Evolutionary conservation across 2,797 vertebrate species (phyloP).

Genomic region (Sebastes alutus): DNA sequence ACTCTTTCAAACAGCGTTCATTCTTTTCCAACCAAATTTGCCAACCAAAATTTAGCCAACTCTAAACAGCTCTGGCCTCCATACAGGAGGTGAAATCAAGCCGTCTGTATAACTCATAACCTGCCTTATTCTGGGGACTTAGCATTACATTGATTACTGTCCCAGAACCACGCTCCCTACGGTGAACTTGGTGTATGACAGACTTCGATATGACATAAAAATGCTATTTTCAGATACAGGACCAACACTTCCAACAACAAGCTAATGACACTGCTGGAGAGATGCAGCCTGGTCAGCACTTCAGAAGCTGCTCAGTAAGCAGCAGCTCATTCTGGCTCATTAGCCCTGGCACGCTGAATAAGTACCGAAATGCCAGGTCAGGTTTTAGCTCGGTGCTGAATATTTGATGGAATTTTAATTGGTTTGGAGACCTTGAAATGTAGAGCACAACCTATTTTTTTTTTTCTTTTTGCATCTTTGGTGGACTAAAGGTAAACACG

Average conservation of each 20-base stretch:
- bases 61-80: background rate
- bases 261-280: background rate
- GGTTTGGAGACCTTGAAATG: slow-evolving; percentile 2
- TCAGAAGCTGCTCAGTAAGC: slow-evolving; percentile 29
- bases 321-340: slow-evolving; percentile 1
- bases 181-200: background rate
- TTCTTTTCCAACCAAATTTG: background rate
- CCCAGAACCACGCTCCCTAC: background rate
- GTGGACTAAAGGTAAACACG: slow-evolving; percentile 18
- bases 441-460: background rate
- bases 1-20: background rate
- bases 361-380: slow-evolving; percentile 14
- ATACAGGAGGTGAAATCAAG: background rate
- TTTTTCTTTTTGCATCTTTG: background rate
- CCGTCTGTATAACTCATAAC: background rate
- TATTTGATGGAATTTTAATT: slow-evolving; percentile 19
- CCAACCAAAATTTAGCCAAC: background rate
- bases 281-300: slow-evolving; percentile 13
- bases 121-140: background rate
- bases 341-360: background rate
- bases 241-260: background rate
- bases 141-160: background rate
- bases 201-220: background rate
- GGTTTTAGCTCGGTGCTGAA: slow-evolving; percentile 7
- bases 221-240: background rate